Evolutionary conservation across 2,797 vertebrate species (phyloP), one percentile per base, ranked within the genome.

Genomic region (Echiichthys vipera): DNA sequence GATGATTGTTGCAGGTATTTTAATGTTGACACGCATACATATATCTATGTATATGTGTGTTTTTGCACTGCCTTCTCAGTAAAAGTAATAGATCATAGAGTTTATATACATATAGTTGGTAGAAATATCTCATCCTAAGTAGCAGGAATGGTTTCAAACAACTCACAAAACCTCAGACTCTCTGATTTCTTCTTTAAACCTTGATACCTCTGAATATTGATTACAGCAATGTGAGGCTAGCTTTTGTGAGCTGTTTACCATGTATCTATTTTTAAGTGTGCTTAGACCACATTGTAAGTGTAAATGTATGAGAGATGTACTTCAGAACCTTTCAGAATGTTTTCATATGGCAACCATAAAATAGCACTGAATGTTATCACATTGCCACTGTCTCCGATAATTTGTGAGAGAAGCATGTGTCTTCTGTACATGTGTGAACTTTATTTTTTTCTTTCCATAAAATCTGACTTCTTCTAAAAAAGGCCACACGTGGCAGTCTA

Each of bases 21-120:
- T 95, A 95, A 94, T 94, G 92, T 93, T 89, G 94, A 94, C 94
- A 94, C 91, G 93, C 95, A 95, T 95, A 95, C 94, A 95, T 95
- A 95, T 95, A 95, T 95, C 89, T 95, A 95, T 95, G 93, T 94
- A 95, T 95, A 94, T 95, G 94, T 95, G 94, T 95, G 94, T 95
- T 94, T 95, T 94, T 95, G 88, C 94, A 95, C 95, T 95, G 95
- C 95, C 94, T 95, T 95, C 95, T 95, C 94, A 92, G 90, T 93
- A 90, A 72, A 81, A 86, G 80, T 50, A 81, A 84, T 78, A 88
- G 83, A 84, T 61, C 30, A 55, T 85, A 91, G 76, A 88, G 66
- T 80, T 83, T 77, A 83, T 73, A 75, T 69, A 56, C 58, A 27
- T 61, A 72, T 43, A 89, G 85, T 15, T 74, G 50, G 69, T 90